phyloP scores from a whole-genome alignment of 2,888 invertebrate species.

The Julus scanicus region DNA sequence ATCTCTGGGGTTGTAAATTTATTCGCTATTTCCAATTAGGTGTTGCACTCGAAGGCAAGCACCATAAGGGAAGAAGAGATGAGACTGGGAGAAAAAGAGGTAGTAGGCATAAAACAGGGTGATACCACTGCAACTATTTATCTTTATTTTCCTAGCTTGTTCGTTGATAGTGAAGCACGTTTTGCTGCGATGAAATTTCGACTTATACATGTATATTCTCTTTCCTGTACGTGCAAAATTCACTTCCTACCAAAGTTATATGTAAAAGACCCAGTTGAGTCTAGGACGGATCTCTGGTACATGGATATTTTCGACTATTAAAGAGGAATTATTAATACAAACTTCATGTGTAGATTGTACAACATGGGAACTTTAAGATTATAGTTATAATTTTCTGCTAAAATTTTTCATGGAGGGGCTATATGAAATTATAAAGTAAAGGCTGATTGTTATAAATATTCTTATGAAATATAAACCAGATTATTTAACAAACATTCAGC shows the following conservation, averaged over 20 bases:
- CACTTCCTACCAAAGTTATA: not conserved
- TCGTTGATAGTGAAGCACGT: not conserved
- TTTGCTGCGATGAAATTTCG: not conserved
- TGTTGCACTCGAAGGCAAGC: slow-evolving; percentile 6
- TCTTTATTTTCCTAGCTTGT: not conserved
- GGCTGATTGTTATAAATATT: no score
- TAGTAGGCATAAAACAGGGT: slow-evolving; percentile 12
- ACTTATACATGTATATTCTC: not conserved
- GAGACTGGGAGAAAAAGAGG: not conserved
- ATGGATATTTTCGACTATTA: no score
- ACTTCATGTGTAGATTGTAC: no score
- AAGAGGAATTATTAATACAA: no score
- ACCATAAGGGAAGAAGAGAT: not conserved
- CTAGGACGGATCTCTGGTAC: no score
- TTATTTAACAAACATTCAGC: no score
- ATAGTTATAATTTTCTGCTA: no score
- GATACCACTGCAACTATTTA: slow-evolving; percentile 8
- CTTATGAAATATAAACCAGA: no score
- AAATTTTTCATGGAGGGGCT: no score
- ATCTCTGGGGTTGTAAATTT: slow-evolving; percentile 28
- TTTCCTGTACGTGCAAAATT: not conserved
- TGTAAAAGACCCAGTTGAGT: no score
- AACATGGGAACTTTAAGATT: no score
- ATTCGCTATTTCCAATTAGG: slow-evolving; percentile 22
- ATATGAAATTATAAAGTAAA: no score